Evolutionary conservation across 2,797 vertebrate species (phyloP).

Genomic region (Alcedo quadribrachys): DNA sequence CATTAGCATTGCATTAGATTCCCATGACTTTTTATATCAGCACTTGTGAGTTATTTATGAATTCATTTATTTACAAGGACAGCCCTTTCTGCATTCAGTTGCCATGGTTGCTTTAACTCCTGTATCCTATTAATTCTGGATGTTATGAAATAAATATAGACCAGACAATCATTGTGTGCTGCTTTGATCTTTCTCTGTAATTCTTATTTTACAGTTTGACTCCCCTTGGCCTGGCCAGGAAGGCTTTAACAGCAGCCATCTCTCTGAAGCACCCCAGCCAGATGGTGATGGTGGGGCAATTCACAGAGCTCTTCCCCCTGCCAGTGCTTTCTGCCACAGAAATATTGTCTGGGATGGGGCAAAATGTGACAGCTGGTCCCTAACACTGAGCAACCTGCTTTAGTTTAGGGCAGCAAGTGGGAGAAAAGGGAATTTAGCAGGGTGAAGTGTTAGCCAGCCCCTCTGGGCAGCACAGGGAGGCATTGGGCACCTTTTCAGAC

Average conservation of each 20-base stretch:
- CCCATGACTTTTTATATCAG: slow-evolving; percentile 62
- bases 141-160: slow-evolving; percentile 76
- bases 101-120: slow-evolving; percentile 75
- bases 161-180: slow-evolving; percentile 46
- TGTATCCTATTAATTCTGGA: slow-evolving; percentile 75
- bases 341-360: not conserved
- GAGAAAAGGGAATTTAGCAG: not conserved
- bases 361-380: not conserved
- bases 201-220: slow-evolving; percentile 48
- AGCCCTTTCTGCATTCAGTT: slow-evolving; percentile 71
- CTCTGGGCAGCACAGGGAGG: not conserved
- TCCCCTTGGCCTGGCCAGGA: not conserved
- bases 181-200: not conserved
- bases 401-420: not conserved
- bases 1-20: slow-evolving; percentile 67
- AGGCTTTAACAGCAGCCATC: not conserved
- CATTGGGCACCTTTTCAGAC: not conserved
- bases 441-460: not conserved
- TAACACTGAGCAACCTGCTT: not conserved
- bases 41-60: slow-evolving; percentile 79
- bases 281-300: not conserved
- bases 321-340: not conserved
- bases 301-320: not conserved
- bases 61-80: slow-evolving; percentile 77
- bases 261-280: not conserved